Evolutionary conservation across 2,113 vertebrate genomes (phyloP).

Genomic region (Pteropus alecto): DNA sequence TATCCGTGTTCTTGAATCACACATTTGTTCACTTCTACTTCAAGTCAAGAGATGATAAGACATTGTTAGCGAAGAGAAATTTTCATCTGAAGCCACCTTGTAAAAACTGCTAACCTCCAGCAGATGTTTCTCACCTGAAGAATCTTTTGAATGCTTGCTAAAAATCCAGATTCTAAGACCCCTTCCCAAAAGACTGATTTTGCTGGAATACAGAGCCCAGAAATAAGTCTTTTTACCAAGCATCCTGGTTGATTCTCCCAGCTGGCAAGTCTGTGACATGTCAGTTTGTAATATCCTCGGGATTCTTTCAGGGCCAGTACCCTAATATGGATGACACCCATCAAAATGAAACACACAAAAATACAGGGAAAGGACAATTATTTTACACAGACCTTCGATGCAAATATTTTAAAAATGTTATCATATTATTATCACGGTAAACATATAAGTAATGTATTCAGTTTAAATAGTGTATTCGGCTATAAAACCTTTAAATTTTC

Average conservation of each 20-base stretch:
- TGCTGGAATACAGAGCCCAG: background rate
- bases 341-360: slow-evolving; percentile 29
- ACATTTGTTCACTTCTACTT: background rate
- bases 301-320: background rate
- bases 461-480: slow-evolving; percentile 5
- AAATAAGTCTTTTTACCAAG: background rate
- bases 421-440: slow-evolving; percentile 2
- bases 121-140: background rate
- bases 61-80: background rate
- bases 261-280: background rate
- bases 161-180: background rate
- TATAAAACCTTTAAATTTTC: slow-evolving; percentile 38
- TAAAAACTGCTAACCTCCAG: background rate
- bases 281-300: background rate
- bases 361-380: background rate
- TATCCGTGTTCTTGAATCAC: background rate
- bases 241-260: background rate
- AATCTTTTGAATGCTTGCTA: background rate
- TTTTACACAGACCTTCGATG: background rate
- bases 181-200: background rate
- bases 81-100: background rate
- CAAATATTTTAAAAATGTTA: background rate
- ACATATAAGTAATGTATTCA: background rate
- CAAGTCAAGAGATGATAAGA: background rate
- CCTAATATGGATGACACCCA: background rate